These are phyloP conservation scores for Montipora capitata DNA, from an alignment of 92 coral and sea anemone genomes.

Conservation along the genomic window DNA sequence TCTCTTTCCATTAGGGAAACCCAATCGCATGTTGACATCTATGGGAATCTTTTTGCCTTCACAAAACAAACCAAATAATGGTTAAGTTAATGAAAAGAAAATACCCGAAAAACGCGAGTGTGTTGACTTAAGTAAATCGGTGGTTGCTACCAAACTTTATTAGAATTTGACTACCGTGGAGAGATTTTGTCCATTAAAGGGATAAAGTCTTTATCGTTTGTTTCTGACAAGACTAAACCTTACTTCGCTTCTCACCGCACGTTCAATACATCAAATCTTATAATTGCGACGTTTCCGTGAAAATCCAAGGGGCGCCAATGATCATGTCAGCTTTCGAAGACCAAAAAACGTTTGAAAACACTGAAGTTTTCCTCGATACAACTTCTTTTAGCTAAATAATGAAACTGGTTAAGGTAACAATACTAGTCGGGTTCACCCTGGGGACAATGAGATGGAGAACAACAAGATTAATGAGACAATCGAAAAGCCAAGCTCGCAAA, in stretches of 20 bases:
- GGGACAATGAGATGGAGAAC: conserved; percentile 15
- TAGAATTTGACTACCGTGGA: neutral
- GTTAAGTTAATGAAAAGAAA: neutral
- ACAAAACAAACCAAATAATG: conserved; percentile 32
- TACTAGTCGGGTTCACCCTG: neutral
- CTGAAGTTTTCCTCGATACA: neutral
- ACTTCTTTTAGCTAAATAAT: conserved; percentile 13
- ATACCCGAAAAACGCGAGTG: neutral
- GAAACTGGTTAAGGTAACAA: conserved; percentile 30
- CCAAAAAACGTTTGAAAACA: neutral
- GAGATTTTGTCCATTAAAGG: neutral
- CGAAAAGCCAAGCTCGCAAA: neutral
- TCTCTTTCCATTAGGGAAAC: conserved; percentile 38
- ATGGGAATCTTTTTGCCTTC: conserved; percentile 16
- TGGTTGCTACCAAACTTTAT: neutral
- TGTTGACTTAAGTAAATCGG: neutral
- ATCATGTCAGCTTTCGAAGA: neutral
- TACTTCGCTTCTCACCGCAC: neutral
- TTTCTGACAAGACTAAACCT: neutral
- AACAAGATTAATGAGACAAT: conserved; percentile 8
- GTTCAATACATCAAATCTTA: neutral
- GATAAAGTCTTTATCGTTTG: neutral
- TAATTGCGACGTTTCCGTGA: neutral
- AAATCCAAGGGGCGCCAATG: neutral
- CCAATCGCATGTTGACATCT: conserved; percentile 43